Evolutionary conservation across 2,888 invertebrate genomes (phyloP).

Genomic region (Calliscelio sp.): DNA sequence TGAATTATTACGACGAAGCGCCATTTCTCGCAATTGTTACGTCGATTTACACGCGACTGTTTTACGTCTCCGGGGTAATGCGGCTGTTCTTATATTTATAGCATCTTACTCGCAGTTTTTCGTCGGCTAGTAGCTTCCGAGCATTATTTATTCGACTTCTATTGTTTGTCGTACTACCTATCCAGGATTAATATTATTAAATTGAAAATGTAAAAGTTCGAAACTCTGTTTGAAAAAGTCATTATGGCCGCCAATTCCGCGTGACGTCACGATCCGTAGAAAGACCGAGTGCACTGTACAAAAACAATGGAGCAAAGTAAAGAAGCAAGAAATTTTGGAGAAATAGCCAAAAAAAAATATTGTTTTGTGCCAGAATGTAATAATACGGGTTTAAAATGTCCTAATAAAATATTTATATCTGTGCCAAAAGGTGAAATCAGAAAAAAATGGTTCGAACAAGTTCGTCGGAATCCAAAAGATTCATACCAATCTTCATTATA

Average conservation of each 20-base stretch:
- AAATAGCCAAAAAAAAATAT: conserved; percentile 12
- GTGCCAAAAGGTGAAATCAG: conserved; percentile 19
- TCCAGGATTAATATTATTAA: conserved; percentile 1
- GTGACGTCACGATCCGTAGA: conserved; percentile 12
- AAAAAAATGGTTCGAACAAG: background rate
- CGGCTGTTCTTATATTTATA: conserved; percentile 52
- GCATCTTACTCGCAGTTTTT: conserved; percentile 52
- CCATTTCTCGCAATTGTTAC: conserved; percentile 64
- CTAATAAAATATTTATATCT: conserved; percentile 22
- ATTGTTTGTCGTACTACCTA: conserved; percentile 35
- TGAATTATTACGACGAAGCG: conserved; percentile 68
- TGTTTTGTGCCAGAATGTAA: conserved; percentile 20
- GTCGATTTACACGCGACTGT: conserved; percentile 66
- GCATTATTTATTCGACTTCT: conserved; percentile 42
- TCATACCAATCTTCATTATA: too few species aligned
- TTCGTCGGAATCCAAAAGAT: background rate
- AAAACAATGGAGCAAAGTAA: conserved; percentile 6
- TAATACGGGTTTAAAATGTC: conserved; percentile 12
- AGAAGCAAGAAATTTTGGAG: conserved; percentile 6
- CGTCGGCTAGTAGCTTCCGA: conserved; percentile 17
- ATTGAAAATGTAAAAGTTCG: conserved; percentile 9
- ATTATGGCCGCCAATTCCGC: conserved; percentile 14
- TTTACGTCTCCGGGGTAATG: conserved; percentile 46
- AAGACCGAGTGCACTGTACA: background rate
- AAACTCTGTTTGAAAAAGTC: conserved; percentile 13